Conservation (phyloP, 2,888 invertebrate species). For the Xestoiulus laeticollis region DNA sequence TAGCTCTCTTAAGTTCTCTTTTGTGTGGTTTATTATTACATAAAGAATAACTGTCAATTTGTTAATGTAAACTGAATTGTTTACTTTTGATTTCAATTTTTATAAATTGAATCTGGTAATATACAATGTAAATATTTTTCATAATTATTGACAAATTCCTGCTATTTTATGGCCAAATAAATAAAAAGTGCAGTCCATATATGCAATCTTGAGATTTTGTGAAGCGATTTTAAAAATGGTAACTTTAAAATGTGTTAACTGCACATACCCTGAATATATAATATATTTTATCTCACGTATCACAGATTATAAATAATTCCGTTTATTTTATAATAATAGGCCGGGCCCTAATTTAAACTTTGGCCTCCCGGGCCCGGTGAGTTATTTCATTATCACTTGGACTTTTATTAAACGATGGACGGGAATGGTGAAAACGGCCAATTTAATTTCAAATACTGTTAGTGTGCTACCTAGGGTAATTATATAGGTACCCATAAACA, state of each 20-base stretch:
- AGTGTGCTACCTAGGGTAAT: no score
- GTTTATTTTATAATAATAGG: no score
- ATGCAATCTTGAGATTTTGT: background rate
- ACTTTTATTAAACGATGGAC: no score
- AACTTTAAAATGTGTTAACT: background rate
- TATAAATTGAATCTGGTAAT: background rate
- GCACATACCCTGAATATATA: no score
- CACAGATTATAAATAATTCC: no score
- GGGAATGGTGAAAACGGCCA: no score
- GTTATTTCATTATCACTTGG: no score
- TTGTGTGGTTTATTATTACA: background rate
- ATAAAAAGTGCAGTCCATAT: background rate
- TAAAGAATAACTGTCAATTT: background rate
- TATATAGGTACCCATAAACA: no score
- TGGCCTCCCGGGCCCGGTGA: no score
- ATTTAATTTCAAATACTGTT: no score
- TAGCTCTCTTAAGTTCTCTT: background rate
- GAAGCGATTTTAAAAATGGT: background rate
- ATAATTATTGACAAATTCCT: background rate
- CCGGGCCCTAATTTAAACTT: no score
- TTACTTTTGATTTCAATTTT: background rate
- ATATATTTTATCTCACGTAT: no score
- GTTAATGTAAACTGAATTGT: background rate
- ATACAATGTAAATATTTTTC: background rate
- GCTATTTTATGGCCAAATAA: conserved; percentile 15